Percentiles rank a stretch among this genome's conserved stretches.
These are phyloP conservation scores for Macrophya alboannulata DNA, from an alignment of 2,888 invertebrate species.

Conservation along the genomic window DNA sequence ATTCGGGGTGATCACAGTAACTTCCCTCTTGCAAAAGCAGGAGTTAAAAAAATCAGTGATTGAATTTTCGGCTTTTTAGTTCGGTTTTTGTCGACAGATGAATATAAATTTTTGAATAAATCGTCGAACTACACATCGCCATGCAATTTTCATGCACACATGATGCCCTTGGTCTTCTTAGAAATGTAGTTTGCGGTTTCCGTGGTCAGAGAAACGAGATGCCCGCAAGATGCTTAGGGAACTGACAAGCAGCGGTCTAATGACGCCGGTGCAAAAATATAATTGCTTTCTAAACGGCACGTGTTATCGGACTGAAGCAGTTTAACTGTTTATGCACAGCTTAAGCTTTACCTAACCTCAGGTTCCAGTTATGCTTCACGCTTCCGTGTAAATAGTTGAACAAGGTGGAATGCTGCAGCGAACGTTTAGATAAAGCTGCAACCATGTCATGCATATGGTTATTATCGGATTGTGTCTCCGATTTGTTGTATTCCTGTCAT, in stretches of 20 bases:
- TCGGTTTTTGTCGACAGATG: not conserved
- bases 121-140: not conserved
- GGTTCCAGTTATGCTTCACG: constrained; percentile 33
- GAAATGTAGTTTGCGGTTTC: constrained; percentile 42
- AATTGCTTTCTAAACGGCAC: constrained; percentile 48
- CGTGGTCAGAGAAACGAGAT: not conserved
- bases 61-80: not conserved
- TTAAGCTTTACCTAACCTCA: not conserved
- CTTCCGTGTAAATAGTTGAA: constrained; percentile 17
- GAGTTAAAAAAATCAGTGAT: no score
- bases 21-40: no score
- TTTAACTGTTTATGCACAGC: constrained; percentile 27
- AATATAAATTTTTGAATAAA: not conserved
- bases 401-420: not conserved
- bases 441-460: not conserved
- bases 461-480: not conserved
- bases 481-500: not conserved
- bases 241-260: constrained; percentile 21
- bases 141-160: not conserved
- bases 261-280: constrained; percentile 35
- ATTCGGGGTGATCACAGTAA: no score
- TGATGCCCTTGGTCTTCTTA: not conserved
- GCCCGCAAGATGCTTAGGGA: not conserved
- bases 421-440: not conserved
- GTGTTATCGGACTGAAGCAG: not conserved